Conservation (phyloP, 2,888 invertebrate species). For the Campaea margaritaria region DNA sequence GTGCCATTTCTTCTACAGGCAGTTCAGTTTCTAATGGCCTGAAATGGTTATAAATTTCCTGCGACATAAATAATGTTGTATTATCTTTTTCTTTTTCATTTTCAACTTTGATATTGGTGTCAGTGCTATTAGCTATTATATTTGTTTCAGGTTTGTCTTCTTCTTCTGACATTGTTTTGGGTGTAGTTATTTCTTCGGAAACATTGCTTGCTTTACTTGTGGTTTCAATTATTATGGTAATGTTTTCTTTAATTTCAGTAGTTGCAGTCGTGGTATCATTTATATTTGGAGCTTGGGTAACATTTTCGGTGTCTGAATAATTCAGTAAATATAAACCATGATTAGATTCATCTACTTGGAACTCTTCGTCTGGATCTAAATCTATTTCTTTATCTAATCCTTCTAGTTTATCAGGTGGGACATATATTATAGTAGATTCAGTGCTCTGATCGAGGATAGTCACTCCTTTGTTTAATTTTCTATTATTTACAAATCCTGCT, state of each 20-base stretch:
- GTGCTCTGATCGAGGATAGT: conserved; percentile 62
- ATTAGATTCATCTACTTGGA: conserved; percentile 83
- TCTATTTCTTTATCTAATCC: conserved; percentile 77
- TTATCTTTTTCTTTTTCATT: conserved; percentile 76
- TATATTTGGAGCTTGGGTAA: conserved; percentile 61
- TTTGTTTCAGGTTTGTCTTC: conserved; percentile 64
- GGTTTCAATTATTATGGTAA: conserved; percentile 50
- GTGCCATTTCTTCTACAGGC: conserved; percentile 88
- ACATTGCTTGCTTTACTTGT: conserved; percentile 45
- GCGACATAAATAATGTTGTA: conserved; percentile 85
- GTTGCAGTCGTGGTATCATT: conserved; percentile 56
- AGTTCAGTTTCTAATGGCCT: conserved; percentile 86
- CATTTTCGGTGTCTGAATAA: conserved; percentile 78
- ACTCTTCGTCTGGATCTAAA: conserved; percentile 81
- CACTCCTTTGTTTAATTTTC: conserved; percentile 63
- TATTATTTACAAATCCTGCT: conserved; percentile 73
- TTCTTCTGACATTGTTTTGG: conserved; percentile 42
- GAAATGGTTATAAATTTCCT: conserved; percentile 87
- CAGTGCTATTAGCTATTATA: conserved; percentile 69
- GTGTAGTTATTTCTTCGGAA: conserved; percentile 43
- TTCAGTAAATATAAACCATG: conserved; percentile 81
- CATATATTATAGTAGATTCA: conserved; percentile 70
- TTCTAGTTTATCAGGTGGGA: conserved; percentile 79
- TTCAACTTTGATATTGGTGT: conserved; percentile 65
- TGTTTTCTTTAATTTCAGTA: conserved; percentile 56